Percentiles rank a stretch among this genome's conserved stretches.
Conservation (phyloP, 2,888 invertebrate genomes). For the Trileptium ribeirensis region DNA sequence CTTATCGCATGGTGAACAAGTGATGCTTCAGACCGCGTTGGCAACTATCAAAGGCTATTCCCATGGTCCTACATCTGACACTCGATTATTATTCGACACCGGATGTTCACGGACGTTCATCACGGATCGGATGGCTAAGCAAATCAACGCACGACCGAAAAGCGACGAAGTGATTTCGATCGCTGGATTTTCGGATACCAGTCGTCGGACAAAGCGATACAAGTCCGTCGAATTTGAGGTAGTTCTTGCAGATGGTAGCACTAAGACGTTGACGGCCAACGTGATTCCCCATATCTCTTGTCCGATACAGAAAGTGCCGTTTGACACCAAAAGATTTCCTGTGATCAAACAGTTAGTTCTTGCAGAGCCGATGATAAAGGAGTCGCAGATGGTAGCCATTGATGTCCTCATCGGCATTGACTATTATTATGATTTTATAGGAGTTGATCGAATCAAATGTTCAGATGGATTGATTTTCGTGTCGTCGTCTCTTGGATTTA, state of each 20-base stretch:
- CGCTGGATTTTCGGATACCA: not conserved
- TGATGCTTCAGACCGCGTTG: not conserved
- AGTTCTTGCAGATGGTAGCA: not conserved
- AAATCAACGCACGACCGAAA: not conserved
- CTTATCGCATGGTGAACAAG: not conserved
- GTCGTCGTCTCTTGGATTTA: no score
- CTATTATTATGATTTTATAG: no score
- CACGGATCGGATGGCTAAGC: not conserved
- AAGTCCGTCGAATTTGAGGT: not conserved
- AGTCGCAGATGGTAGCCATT: not conserved
- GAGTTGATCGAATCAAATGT: no score
- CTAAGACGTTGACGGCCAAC: not conserved
- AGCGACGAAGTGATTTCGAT: not conserved
- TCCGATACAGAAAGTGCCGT: not conserved
- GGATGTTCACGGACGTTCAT: not conserved
- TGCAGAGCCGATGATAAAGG: not conserved
- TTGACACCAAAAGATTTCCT: not conserved
- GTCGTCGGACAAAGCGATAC: no score
- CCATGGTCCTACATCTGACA: not conserved
- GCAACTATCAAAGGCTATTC: no score
- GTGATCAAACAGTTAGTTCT: not conserved
- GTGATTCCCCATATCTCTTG: not conserved
- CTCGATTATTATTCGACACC: not conserved
- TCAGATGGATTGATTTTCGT: no score
- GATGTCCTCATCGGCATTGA: constrained; percentile 4